Conservation (phyloP, 2,888 invertebrate species). For the Apeira syringaria region DNA sequence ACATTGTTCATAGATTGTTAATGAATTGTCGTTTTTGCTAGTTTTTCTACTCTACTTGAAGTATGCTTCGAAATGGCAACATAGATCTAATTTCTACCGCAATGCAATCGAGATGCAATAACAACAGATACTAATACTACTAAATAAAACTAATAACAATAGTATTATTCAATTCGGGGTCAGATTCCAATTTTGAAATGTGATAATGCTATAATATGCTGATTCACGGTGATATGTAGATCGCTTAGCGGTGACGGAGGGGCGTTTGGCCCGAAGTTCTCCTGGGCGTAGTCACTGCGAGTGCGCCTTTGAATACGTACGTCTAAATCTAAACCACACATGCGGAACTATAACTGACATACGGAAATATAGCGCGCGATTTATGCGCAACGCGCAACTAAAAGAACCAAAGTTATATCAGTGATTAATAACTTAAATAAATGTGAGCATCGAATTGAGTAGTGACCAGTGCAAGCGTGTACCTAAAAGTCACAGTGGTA, state of each 20-base stretch:
- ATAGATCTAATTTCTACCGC: no score
- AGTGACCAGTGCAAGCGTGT: background rate
- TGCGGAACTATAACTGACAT: background rate
- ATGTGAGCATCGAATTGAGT: background rate
- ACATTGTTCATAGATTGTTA: no score
- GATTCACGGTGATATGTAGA: slow-evolving; percentile 44
- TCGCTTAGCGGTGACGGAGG: slow-evolving; percentile 16
- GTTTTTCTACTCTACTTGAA: no score
- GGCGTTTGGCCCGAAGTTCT: slow-evolving; percentile 2
- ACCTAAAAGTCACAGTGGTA: slow-evolving; percentile 1
- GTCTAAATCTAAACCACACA: background rate
- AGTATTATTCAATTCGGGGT: slow-evolving; percentile 1
- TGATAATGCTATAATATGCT: slow-evolving; percentile 27
- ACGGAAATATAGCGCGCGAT: slow-evolving; percentile 10
- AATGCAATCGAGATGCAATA: no score
- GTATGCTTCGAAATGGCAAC: no score
- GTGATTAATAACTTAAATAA: background rate
- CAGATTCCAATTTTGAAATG: slow-evolving; percentile 20
- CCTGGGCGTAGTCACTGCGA: slow-evolving; percentile 11
- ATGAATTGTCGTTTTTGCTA: no score
- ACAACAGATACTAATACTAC: no score
- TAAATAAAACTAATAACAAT: no score
- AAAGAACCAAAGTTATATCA: slow-evolving; percentile 3
- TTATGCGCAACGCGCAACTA: background rate
- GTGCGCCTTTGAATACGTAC: slow-evolving; percentile 9